Base-by-base conservation (phyloP, 2,113 vertebrate species). In the Brachionichthys hirsutus region DNA sequence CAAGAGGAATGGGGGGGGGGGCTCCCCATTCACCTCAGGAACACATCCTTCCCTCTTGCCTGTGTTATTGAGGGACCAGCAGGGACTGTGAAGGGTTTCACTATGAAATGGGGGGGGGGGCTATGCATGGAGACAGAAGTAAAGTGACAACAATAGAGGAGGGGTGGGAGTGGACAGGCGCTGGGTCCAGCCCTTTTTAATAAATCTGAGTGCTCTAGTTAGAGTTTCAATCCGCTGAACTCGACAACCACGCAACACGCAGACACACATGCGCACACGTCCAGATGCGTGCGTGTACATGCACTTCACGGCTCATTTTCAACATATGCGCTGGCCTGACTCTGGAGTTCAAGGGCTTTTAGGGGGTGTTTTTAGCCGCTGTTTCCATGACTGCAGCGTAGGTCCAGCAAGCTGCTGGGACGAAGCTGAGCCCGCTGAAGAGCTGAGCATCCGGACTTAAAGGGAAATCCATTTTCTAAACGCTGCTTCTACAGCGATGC, bases 151-250 rank as follows among this genome's bases (percentile, higher is more conserved):
- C 89, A 89, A 90, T 89, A 75, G 75, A 58, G 53, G 58, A 78
- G 67, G 47, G 57, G 46, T 3, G 45, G 54, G 61, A 65, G 47
- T 46, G 42, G 66, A 57, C 62, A 51, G 70, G 69, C 65, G 18
- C 76, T 77, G 71, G 59, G 77, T 85, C 55, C 63, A 46, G 77
- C 88, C 82, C 68, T 84, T 87, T 91, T 91, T 90, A 92, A 90
- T 91, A 91, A 88, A 88, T 89, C 77, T 83, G 90, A 91, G 89
- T 91, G 90, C 86, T 90, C 86, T 83, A 88, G 83, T 87, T 84
- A 88, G 87, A 82, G 85, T 84, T 85, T 88, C 87, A 87, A 84
- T 90, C 84, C 87, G 64, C 81, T 85, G 67, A 73, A 73, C 85
- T 87, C 81, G 71, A 77, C 86, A 85, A 85, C 81, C 75, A 76